phyloP scores from a whole-genome alignment of 2,797 vertebrate species.

The Luscinia megarhynchos region DNA sequence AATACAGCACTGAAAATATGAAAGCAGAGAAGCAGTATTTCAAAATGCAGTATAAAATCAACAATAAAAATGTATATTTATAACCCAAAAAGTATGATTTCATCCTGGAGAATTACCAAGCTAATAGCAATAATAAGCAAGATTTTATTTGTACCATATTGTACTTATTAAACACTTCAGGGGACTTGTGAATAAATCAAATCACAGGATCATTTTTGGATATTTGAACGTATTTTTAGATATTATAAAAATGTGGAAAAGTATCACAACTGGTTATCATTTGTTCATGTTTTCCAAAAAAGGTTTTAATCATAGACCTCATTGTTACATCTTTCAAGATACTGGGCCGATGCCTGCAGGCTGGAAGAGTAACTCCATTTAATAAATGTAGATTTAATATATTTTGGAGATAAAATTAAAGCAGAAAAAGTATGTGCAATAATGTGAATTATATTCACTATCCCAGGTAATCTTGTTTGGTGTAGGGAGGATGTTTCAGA shows the following conservation, averaged over 20 bases:
- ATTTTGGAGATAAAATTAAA: slow-evolving; percentile 71
- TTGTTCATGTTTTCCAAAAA: slow-evolving; percentile 77
- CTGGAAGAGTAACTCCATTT: slow-evolving; percentile 70
- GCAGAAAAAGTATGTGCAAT: slow-evolving; percentile 46
- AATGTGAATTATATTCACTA: slow-evolving; percentile 44
- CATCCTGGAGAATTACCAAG: slow-evolving; percentile 87
- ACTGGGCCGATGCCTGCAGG: slow-evolving; percentile 40
- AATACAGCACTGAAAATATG: slow-evolving; percentile 85
- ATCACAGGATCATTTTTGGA: slow-evolving; percentile 80
- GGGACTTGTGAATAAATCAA: slow-evolving; percentile 85
- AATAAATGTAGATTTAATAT: slow-evolving; percentile 76
- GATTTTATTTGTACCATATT: slow-evolving; percentile 84
- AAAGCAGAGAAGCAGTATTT: slow-evolving; percentile 87
- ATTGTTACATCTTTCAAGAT: slow-evolving; percentile 74
- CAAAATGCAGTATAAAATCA: slow-evolving; percentile 86
- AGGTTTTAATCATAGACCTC: slow-evolving; percentile 76
- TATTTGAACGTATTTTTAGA: slow-evolving; percentile 83
- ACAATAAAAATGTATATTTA: slow-evolving; percentile 88
- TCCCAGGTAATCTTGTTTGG: slow-evolving; percentile 55
- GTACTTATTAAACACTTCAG: slow-evolving; percentile 85
- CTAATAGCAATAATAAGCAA: slow-evolving; percentile 84
- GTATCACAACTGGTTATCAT: slow-evolving; percentile 83
- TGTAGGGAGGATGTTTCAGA: slow-evolving; percentile 46
- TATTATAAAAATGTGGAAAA: slow-evolving; percentile 81
- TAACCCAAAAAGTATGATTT: slow-evolving; percentile 88